A percentile compares a stretch with the other conserved stretches of the same genome.
These are phyloP conservation scores for Merluccius polli DNA, from an alignment of 2,797 vertebrate species.

Conservation along the genomic window DNA sequence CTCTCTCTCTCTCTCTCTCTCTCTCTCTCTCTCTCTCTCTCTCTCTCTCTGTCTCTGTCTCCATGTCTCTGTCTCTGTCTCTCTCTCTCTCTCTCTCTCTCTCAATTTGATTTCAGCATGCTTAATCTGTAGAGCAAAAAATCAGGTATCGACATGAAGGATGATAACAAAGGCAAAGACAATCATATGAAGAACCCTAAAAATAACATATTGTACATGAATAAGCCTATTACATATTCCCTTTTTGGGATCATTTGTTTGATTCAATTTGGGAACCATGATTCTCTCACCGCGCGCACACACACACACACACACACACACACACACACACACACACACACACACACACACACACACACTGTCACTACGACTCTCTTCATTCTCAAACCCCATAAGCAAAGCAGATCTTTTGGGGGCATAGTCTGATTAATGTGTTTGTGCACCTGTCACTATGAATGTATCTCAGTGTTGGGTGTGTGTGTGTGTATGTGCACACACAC, in stretches of 20 bases:
- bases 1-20: neutral
- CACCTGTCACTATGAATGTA: conserved; percentile 29
- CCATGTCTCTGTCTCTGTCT: conserved; percentile 6
- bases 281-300: neutral
- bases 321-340: conserved; percentile 14
- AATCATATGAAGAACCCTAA: too few species aligned
- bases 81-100: neutral
- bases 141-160: too few species aligned
- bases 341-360: conserved; percentile 33
- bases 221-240: too few species aligned
- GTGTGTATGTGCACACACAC: conserved; percentile 4
- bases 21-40: neutral
- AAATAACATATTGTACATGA: too few species aligned
- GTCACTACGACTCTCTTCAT: conserved; percentile 59
- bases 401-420: conserved; percentile 56
- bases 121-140: too few species aligned
- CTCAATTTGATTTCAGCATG: too few species aligned
- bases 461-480: conserved; percentile 30
- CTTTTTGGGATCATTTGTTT: neutral
- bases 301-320: neutral
- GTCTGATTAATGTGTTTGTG: conserved; percentile 46
- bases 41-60: neutral
- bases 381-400: conserved; percentile 48
- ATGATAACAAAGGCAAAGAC: too few species aligned
- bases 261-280: neutral